These are phyloP conservation scores for Elaphurus davidianus DNA, from an alignment of 2,113 vertebrate species.

Conservation along the genomic window DNA sequence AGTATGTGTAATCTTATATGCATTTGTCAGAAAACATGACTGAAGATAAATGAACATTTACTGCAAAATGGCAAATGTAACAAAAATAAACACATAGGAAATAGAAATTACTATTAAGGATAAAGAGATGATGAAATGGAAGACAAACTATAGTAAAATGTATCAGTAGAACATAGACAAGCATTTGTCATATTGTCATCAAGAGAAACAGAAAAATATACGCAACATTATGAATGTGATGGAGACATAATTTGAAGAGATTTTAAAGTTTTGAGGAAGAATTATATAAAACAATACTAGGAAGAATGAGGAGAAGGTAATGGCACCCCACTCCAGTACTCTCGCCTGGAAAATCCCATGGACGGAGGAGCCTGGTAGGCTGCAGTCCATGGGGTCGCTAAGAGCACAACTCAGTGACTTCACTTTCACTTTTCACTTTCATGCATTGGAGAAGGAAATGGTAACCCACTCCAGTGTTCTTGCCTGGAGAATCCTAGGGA, in stretches of 20 bases:
- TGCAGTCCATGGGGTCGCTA: too few relatives aligned
- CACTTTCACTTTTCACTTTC: too few relatives aligned
- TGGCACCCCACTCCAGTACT: too few relatives aligned
- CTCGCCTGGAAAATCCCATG: too few relatives aligned
- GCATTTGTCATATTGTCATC: neutral
- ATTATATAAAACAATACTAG: neutral
- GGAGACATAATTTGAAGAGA: neutral
- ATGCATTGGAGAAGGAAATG: too few relatives aligned
- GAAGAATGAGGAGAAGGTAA: neutral
- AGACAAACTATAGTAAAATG: neutral
- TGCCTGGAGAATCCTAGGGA: too few relatives aligned
- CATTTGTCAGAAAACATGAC: slow-evolving; percentile 18
- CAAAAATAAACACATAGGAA: neutral
- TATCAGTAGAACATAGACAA: neutral
- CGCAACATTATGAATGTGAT: neutral
- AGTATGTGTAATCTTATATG: neutral
- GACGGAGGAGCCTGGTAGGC: too few relatives aligned
- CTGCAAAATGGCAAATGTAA: neutral
- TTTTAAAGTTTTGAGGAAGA: neutral
- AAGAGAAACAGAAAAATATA: neutral
- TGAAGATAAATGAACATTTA: neutral
- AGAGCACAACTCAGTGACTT: too few relatives aligned
- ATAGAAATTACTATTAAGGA: neutral
- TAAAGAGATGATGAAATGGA: neutral
- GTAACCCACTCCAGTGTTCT: too few relatives aligned